A percentile compares a stretch with the other conserved stretches of the same genome.
Evolutionary conservation across 2,888 invertebrate genomes (phyloP).

Genomic region (Melieria crassipennis): DNA sequence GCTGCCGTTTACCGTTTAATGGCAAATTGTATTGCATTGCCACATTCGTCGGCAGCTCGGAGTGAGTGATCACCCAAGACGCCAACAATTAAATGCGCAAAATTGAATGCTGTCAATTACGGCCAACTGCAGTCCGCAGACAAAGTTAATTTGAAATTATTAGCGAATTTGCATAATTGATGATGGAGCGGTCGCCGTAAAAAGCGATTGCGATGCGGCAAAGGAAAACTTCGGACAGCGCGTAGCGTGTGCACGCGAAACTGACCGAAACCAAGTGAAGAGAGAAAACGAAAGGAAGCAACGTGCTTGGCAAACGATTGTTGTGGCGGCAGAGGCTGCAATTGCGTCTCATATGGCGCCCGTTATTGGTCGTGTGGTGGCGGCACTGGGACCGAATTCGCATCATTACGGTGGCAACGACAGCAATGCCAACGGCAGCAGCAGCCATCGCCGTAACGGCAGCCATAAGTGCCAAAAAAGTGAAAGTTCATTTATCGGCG

Average conservation of each 20-base stretch:
- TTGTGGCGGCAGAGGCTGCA: neutral
- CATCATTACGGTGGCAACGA: neutral
- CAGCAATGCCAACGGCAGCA: conserved; percentile 5
- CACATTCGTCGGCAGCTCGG: no score
- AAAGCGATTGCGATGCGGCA: neutral
- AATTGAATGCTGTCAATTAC: conserved; percentile 47
- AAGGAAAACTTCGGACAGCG: neutral
- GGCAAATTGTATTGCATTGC: no score
- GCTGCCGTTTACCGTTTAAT: no score
- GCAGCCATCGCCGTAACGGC: neutral
- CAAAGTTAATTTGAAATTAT: conserved; percentile 52
- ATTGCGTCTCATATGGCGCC: conserved; percentile 28
- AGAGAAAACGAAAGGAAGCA: neutral
- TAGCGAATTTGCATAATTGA: conserved; percentile 59
- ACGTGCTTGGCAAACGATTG: no score
- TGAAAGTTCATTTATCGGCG: conserved; percentile 52
- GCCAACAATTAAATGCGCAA: conserved; percentile 27
- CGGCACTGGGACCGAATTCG: neutral
- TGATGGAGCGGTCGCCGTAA: conserved; percentile 44
- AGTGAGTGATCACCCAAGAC: no score
- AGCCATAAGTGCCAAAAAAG: conserved; percentile 44
- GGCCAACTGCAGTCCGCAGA: conserved; percentile 31
- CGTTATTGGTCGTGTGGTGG: conserved; percentile 30
- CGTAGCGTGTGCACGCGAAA: no score
- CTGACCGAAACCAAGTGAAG: neutral